Percentiles rank a stretch among this genome's conserved stretches.
Conservation (phyloP, 2,888 invertebrate species). For the Mallateleia sp. region DNA sequence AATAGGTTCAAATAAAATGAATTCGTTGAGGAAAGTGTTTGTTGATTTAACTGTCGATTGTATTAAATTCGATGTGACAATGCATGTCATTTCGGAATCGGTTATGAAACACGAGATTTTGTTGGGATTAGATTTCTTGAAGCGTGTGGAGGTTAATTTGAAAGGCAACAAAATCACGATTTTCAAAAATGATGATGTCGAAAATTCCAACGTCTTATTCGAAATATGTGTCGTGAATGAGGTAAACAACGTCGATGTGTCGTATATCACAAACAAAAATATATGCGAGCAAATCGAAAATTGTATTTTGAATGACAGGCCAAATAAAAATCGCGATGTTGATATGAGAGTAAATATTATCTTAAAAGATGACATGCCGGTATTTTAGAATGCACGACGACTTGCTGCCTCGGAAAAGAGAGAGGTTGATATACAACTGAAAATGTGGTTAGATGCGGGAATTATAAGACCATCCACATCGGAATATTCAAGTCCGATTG, state of each 20-base stretch:
- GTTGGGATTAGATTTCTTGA: neutral
- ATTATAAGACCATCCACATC: slow-evolving; percentile 84
- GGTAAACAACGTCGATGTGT: slow-evolving; percentile 47
- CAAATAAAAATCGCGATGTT: neutral
- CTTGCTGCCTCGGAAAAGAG: neutral
- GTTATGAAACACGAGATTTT: neutral
- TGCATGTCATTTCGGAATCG: neutral
- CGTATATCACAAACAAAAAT: neutral
- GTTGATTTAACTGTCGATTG: neutral
- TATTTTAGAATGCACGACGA: slow-evolving; percentile 4
- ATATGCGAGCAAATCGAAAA: neutral
- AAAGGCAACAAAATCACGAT: neutral
- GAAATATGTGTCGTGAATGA: neutral
- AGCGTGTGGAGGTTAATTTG: neutral
- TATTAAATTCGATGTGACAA: neutral
- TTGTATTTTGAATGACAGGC: neutral
- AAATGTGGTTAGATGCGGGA: slow-evolving; percentile 66
- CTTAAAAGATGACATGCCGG: slow-evolving; percentile 10
- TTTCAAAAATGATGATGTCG: neutral
- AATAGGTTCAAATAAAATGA: neutral
- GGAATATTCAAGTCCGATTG: slow-evolving; percentile 85
- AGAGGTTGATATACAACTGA: slow-evolving; percentile 4
- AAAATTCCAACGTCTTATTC: neutral
- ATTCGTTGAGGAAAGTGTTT: neutral
- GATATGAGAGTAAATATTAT: neutral